phyloP scores from a whole-genome alignment of 2,113 vertebrate species.

The Leptosomus discolor region DNA sequence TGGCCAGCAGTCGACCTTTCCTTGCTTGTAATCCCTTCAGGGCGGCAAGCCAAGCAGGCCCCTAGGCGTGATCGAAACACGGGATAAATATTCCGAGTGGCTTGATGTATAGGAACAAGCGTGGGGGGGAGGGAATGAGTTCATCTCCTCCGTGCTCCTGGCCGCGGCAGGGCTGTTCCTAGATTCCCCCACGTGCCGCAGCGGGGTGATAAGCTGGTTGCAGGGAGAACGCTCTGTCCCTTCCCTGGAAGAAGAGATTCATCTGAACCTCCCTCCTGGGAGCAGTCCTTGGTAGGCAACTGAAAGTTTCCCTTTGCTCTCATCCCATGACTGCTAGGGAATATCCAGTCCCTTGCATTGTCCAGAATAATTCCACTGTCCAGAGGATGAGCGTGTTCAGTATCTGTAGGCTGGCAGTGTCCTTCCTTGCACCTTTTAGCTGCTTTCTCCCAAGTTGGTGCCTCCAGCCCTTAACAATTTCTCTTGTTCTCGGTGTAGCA shows the following conservation, averaged over 20 bases:
- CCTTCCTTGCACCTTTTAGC: background rate
- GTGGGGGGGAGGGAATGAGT: background rate
- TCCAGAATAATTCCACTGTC: background rate
- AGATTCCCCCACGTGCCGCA: background rate
- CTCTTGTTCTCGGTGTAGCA: background rate
- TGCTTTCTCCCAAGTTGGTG: background rate
- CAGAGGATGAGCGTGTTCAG: background rate
- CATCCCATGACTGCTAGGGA: background rate
- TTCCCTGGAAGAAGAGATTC: constrained; percentile 29
- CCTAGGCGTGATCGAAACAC: background rate
- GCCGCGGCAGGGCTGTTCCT: background rate
- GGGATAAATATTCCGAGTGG: background rate
- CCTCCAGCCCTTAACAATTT: background rate
- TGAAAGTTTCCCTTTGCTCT: background rate
- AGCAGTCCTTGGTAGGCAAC: background rate
- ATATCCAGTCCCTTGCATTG: background rate
- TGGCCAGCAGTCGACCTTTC: background rate
- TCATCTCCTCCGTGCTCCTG: background rate
- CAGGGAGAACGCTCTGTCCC: background rate
- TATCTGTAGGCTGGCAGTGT: background rate
- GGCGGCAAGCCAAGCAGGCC: background rate
- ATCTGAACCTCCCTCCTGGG: background rate
- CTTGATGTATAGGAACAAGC: background rate
- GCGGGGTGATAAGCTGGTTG: background rate
- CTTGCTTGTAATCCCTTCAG: background rate